A percentile compares a stretch with the other conserved stretches of the same genome.
phyloP scores from a whole-genome alignment of 2,797 vertebrate species.

The Diceros bicornis region DNA sequence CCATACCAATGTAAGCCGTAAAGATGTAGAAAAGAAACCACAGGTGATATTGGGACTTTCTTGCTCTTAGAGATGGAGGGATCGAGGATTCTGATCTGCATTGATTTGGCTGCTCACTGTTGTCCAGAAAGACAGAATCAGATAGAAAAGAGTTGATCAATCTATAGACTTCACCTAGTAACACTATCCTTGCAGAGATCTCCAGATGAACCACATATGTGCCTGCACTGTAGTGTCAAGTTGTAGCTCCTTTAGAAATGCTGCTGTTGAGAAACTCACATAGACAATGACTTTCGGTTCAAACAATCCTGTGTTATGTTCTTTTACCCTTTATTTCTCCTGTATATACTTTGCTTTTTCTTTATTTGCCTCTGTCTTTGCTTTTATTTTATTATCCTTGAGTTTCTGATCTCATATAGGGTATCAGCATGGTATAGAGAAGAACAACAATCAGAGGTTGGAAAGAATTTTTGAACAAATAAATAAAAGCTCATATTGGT shows the following conservation, averaged over 20 bases:
- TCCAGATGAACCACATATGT: neutral
- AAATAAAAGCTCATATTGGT: neutral
- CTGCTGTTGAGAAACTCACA: neutral
- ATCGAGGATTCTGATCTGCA: neutral
- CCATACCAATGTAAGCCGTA: neutral
- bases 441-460: neutral
- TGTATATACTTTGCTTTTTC: neutral
- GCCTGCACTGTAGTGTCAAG: neutral
- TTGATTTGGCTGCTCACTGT: neutral
- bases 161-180: neutral
- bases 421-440: neutral
- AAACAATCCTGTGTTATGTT: neutral
- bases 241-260: too few relatives aligned
- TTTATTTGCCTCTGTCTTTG: neutral
- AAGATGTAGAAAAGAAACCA: neutral
- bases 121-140: neutral
- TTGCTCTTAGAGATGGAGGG: neutral
- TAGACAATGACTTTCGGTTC: neutral
- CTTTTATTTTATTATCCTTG: neutral
- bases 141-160: neutral
- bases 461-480: slow-evolving; percentile 25
- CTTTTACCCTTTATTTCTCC: neutral
- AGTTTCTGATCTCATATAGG: neutral
- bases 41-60: neutral
- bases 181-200: neutral